These are phyloP conservation scores for Tetramorium parvispinum DNA, from an alignment of 1,140 invertebrate genomes.

Conservation along the genomic window DNA sequence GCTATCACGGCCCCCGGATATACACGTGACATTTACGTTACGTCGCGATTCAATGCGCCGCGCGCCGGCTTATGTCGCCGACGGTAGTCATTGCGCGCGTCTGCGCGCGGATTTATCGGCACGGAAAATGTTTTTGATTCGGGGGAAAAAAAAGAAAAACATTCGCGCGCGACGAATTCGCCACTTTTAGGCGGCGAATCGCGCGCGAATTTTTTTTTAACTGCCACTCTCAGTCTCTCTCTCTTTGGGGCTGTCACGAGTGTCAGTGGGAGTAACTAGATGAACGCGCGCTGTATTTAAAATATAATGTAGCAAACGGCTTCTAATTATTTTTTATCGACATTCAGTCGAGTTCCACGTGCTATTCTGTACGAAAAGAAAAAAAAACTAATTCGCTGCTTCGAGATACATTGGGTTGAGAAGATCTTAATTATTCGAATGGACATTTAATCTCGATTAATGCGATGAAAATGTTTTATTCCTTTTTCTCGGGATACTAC, in stretches of 20 bases:
- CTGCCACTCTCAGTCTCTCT: neutral
- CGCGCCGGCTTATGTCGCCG: conserved; percentile 2
- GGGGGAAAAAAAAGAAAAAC: neutral
- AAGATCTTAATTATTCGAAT: neutral
- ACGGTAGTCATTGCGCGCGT: conserved; percentile 28
- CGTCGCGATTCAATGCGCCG: conserved; percentile 26
- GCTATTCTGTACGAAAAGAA: neutral
- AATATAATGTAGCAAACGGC: conserved; percentile 39
- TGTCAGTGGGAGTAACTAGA: neutral
- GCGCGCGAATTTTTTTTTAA: conserved; percentile 12
- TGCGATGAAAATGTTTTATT: neutral
- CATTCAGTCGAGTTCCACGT: neutral
- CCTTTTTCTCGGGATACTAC: neutral
- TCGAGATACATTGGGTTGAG: neutral
- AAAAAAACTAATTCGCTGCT: neutral
- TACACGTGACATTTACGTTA: conserved; percentile 28
- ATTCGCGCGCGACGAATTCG: conserved; percentile 1
- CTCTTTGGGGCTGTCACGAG: neutral
- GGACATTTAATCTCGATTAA: neutral
- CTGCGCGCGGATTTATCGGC: conserved; percentile 14
- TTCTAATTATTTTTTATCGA: neutral
- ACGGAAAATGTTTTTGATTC: conserved; percentile 42
- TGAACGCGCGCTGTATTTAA: neutral
- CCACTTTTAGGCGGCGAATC: neutral
- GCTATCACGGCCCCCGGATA: neutral